Percentiles rank a stretch among this genome's conserved stretches.
Conservation (phyloP, 1,140 invertebrate species). For the Sycobia sp. region DNA sequence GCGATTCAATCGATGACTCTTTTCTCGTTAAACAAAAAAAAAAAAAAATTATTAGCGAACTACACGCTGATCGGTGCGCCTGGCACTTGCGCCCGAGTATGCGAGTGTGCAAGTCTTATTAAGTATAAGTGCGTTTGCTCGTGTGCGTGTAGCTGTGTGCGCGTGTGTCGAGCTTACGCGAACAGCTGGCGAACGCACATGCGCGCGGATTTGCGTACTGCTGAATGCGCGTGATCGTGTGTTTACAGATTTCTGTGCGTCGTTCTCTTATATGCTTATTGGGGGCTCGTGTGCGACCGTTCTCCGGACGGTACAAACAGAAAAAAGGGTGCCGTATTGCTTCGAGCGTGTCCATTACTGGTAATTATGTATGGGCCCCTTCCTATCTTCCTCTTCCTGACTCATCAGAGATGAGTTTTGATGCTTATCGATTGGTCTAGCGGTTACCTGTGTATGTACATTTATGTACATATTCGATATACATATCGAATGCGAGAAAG, state of each 20-base stretch:
- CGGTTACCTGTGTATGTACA: not conserved
- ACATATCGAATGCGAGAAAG: too few species aligned
- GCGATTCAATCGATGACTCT: too few species aligned
- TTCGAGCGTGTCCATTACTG: slow-evolving; percentile 52
- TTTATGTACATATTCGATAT: too few species aligned
- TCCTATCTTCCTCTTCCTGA: slow-evolving; percentile 10
- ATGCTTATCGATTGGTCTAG: slow-evolving; percentile 36
- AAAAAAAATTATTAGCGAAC: too few species aligned
- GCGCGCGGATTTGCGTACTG: not conserved
- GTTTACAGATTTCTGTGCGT: too few species aligned
- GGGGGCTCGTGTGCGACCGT: slow-evolving; percentile 10
- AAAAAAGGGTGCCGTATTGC: slow-evolving; percentile 44
- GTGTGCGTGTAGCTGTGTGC: not conserved
- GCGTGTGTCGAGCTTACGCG: not conserved
- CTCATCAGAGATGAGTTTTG: slow-evolving; percentile 43
- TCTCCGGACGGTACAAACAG: slow-evolving; percentile 39
- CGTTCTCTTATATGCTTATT: too few species aligned
- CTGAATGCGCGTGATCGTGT: not conserved
- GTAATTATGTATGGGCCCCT: slow-evolving; percentile 52
- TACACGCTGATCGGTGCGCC: too few species aligned
- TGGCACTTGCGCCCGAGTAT: too few species aligned
- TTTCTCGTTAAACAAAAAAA: too few species aligned
- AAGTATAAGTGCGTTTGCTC: slow-evolving; percentile 8
- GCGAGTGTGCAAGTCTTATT: too few species aligned
- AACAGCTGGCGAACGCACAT: not conserved